These are phyloP conservation scores for Rhagonycha lutea DNA, from an alignment of 2,888 invertebrate genomes.

Conservation along the genomic window DNA sequence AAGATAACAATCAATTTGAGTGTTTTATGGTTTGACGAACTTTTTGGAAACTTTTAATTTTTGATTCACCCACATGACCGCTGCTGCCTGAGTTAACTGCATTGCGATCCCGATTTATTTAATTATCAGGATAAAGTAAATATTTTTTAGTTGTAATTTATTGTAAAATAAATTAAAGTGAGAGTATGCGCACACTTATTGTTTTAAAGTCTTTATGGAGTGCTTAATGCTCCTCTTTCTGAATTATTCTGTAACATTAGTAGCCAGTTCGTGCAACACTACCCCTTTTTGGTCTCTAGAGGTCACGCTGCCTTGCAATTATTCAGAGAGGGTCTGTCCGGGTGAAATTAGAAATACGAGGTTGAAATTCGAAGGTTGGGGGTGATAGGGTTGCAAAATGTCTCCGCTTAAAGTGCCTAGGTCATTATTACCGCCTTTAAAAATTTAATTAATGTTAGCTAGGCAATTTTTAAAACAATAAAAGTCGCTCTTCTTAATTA, in stretches of 20 bases:
- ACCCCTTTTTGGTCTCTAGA: slow-evolving; percentile 51
- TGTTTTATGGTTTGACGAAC: neutral
- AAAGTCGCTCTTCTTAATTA: neutral
- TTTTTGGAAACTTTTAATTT: neutral
- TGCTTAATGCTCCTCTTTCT: slow-evolving; percentile 24
- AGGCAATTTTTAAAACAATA: neutral
- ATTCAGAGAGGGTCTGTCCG: slow-evolving; percentile 46
- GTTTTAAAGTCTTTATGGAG: slow-evolving; percentile 13
- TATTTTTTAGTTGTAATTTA: neutral
- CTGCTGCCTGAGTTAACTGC: neutral
- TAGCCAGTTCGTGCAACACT: slow-evolving; percentile 43
- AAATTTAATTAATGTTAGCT: slow-evolving; percentile 4
- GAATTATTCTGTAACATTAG: slow-evolving; percentile 40
- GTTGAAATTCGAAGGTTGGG: slow-evolving; percentile 26
- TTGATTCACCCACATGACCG: neutral
- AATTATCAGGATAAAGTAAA: neutral
- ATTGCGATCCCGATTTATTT: neutral
- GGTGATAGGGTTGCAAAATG: slow-evolving; percentile 34
- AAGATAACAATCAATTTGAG: neutral
- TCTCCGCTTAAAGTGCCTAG: slow-evolving; percentile 28
- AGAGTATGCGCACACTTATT: neutral
- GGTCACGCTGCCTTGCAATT: slow-evolving; percentile 53
- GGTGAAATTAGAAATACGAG: slow-evolving; percentile 35
- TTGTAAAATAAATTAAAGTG: neutral
- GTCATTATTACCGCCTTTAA: slow-evolving; percentile 24